These are phyloP conservation scores for Phalanger gymnotis DNA, from an alignment of 2,797 vertebrate species.

Conservation along the genomic window DNA sequence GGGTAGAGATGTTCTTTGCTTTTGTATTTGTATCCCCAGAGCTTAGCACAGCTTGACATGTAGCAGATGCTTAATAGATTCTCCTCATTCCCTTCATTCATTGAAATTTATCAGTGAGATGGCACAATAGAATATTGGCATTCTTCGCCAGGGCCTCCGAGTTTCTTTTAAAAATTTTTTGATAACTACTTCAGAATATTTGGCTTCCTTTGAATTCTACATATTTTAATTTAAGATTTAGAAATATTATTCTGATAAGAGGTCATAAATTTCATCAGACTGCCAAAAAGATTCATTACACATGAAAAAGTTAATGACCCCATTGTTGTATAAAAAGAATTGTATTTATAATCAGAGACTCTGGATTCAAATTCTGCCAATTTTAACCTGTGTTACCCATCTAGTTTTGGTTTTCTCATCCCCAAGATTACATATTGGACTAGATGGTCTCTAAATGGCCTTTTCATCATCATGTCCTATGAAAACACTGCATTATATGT, in stretches of 20 bases:
- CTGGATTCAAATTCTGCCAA: background rate
- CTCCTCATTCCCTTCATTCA: background rate
- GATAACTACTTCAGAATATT: background rate
- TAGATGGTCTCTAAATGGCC: background rate
- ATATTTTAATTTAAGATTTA: background rate
- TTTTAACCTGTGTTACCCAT: background rate
- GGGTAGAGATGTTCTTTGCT: background rate
- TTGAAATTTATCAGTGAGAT: background rate
- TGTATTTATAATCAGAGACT: background rate
- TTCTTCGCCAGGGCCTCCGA: background rate
- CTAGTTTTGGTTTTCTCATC: background rate
- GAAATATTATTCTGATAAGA: background rate
- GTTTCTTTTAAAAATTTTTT: background rate
- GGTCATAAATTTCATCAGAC: background rate
- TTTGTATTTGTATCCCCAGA: background rate
- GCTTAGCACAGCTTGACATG: background rate
- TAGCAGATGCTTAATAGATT: background rate
- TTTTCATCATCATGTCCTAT: background rate
- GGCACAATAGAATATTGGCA: background rate
- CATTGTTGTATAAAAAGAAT: background rate
- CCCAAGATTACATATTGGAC: background rate
- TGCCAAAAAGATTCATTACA: background rate
- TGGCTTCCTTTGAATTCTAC: background rate
- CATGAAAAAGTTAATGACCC: background rate
- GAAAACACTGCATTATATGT: background rate